Conservation (phyloP, 2,113 vertebrate genomes). For the Rafetus swinhoei region DNA sequence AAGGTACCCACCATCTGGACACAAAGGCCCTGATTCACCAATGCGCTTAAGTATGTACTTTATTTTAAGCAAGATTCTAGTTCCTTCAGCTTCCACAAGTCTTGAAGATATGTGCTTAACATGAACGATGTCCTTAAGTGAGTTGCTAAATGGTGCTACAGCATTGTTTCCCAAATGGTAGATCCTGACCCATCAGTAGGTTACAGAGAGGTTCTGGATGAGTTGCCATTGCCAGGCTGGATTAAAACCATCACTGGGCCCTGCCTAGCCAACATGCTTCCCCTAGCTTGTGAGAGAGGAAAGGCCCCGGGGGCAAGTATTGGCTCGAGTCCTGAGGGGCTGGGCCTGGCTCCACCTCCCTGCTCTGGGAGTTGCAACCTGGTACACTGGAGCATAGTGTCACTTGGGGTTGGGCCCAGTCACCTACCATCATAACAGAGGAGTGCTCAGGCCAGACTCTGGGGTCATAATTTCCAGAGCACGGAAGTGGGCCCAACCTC, state of each 20-base stretch:
- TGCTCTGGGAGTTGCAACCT: neutral
- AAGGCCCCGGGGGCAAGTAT: neutral
- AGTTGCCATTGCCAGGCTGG: neutral
- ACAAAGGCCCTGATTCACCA: neutral
- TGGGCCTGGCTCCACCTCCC: neutral
- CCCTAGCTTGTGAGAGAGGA: too few relatives aligned
- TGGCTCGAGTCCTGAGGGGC: neutral
- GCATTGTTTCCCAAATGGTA: neutral
- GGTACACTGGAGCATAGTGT: neutral
- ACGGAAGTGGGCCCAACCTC: neutral
- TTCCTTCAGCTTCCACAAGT: neutral
- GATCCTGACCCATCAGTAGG: neutral
- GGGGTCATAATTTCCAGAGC: neutral
- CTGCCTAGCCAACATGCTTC: neutral
- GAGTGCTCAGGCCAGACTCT: neutral
- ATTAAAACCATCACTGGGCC: neutral
- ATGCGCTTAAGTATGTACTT: rapidly evolving
- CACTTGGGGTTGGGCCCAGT: neutral
- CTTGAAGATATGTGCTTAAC: neutral
- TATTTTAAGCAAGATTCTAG: neutral
- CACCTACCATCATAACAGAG: neutral
- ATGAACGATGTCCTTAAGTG: neutral
- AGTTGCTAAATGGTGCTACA: neutral
- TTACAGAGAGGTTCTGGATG: neutral
- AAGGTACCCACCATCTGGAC: neutral